Evolutionary conservation across 2,888 invertebrate species (phyloP).

Genomic region (Euzophera pinguis): DNA sequence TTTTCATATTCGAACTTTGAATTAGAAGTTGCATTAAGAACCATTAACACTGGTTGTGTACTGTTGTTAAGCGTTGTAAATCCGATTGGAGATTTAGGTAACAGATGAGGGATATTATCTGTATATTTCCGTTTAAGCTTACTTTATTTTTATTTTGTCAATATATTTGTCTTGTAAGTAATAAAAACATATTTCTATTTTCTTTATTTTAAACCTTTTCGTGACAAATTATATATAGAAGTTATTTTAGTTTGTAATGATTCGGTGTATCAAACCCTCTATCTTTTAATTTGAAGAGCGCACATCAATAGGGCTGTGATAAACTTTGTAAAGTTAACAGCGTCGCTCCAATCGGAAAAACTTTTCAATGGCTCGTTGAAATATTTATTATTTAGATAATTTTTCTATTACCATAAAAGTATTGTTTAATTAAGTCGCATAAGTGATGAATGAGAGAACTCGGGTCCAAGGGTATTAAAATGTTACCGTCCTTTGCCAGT

Average conservation of each 20-base stretch:
- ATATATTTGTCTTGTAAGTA: neutral
- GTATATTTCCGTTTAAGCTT: neutral
- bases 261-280: conserved; percentile 6
- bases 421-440: conserved; percentile 50
- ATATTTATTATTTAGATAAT: conserved; percentile 40
- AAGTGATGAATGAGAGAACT: conserved; percentile 49
- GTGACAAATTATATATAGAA: too few species aligned
- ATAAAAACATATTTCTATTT: neutral
- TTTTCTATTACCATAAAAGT: conserved; percentile 64
- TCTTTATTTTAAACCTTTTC: neutral
- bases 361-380: conserved; percentile 44
- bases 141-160: neutral
- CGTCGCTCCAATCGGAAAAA: conserved; percentile 54
- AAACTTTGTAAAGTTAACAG: conserved; percentile 37
- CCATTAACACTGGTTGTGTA: neutral
- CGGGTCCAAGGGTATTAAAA: conserved; percentile 45
- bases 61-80: conserved; percentile 12
- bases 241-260: neutral
- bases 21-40: too few species aligned
- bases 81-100: conserved; percentile 17
- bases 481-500: conserved; percentile 68
- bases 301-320: conserved; percentile 77
- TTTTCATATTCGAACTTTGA: neutral
- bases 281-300: conserved; percentile 33
- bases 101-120: neutral